Percentiles rank a stretch among this genome's conserved stretches.
Evolutionary conservation across 2,888 invertebrate genomes (phyloP).

Genomic region (Autographa pulchrina): DNA sequence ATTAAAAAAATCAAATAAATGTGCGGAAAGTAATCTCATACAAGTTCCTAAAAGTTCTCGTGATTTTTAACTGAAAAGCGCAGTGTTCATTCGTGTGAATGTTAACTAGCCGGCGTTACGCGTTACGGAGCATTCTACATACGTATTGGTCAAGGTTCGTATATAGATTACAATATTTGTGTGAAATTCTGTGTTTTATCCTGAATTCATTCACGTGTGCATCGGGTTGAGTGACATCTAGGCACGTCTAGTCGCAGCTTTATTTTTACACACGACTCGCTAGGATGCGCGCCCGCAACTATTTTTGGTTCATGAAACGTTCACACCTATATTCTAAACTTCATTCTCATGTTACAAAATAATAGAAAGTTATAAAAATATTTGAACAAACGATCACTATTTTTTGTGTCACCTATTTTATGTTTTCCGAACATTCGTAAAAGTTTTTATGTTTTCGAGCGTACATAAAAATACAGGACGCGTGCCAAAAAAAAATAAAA

Average conservation of each 20-base stretch:
- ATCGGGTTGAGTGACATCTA: constrained; percentile 84
- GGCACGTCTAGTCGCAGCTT: constrained; percentile 73
- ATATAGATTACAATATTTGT: constrained; percentile 72
- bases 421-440: neutral
- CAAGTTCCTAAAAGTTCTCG: constrained; percentile 52
- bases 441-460: neutral
- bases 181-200: constrained; percentile 71
- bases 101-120: constrained; percentile 78
- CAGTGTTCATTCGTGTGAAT: constrained; percentile 74
- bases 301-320: constrained; percentile 83
- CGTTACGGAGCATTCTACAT: constrained; percentile 72
- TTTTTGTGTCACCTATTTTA: neutral
- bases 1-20: constrained; percentile 50
- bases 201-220: constrained; percentile 68
- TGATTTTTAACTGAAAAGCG: constrained; percentile 65
- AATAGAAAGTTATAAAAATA: constrained; percentile 60
- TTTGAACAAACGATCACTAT: constrained; percentile 9
- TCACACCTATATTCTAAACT: constrained; percentile 78
- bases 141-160: constrained; percentile 79
- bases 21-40: constrained; percentile 57
- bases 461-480: constrained; percentile 19
- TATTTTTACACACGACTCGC: constrained; percentile 81
- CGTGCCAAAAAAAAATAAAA: constrained; percentile 35
- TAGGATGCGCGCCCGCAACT: constrained; percentile 80
- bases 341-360: constrained; percentile 82